Conservation (phyloP, 2,888 invertebrate species). For the Lycia hirtaria region DNA sequence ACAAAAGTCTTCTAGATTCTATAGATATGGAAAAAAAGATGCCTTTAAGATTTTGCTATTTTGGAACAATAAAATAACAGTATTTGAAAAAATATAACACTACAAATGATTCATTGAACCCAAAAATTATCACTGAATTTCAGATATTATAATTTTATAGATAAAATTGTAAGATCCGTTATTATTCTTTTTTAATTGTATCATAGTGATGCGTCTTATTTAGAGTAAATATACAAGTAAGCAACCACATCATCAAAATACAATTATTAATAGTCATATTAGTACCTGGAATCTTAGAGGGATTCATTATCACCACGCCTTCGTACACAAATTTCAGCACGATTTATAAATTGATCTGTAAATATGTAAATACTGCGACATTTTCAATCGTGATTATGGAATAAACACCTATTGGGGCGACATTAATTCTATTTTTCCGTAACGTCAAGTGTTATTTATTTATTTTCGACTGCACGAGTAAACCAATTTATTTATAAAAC, state of each 20-base stretch:
- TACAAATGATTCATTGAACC: too few relatives aligned
- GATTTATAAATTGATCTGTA: constrained; percentile 57
- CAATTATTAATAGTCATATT: constrained; percentile 3
- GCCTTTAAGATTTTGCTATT: too few relatives aligned
- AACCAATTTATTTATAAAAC: not conserved
- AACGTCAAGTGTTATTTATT: constrained; percentile 24
- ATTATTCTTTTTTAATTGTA: too few relatives aligned
- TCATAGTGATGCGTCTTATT: too few relatives aligned
- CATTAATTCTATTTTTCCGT: constrained; percentile 47
- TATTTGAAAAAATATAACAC: too few relatives aligned
- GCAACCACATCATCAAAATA: constrained; percentile 2
- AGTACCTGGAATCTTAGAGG: constrained; percentile 37
- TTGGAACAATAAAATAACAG: too few relatives aligned
- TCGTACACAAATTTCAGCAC: constrained; percentile 56
- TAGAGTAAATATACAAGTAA: too few relatives aligned
- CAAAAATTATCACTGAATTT: too few relatives aligned
- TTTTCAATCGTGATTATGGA: constrained; percentile 67
- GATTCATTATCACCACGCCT: constrained; percentile 64
- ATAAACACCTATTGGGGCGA: constrained; percentile 65
- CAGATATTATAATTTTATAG: too few relatives aligned
- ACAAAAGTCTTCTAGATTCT: too few relatives aligned
- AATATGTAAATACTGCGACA: constrained; percentile 59
- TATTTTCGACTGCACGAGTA: constrained; percentile 5
- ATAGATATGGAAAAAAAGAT: too few relatives aligned
- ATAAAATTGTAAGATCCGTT: too few relatives aligned